Conservation (phyloP, 2,888 invertebrate species). For the Ophraella communa region DNA sequence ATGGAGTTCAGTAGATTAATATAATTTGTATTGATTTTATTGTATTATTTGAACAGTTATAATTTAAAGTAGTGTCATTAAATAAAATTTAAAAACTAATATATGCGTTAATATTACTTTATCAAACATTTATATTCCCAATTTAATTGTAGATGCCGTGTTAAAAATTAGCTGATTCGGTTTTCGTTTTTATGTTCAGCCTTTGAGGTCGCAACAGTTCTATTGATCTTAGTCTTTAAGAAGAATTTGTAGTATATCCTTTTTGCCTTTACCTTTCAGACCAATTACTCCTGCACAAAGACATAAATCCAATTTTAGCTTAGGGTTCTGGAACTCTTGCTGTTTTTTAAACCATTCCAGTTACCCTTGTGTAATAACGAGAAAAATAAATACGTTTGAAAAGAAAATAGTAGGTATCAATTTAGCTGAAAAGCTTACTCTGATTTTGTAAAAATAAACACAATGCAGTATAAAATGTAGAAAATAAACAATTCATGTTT, state of each 20-base stretch:
- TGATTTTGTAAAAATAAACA: too few species aligned
- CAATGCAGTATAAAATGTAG: too few species aligned
- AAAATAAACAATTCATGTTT: too few species aligned
- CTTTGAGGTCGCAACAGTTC: neutral
- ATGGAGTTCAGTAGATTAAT: too few species aligned
- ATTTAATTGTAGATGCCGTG: too few species aligned
- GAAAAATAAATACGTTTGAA: neutral
- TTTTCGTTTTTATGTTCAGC: neutral
- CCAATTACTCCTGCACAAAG: conserved; percentile 8
- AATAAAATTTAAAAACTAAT: too few species aligned
- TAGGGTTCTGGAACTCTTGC: neutral
- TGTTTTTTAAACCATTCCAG: neutral
- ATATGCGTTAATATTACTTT: too few species aligned
- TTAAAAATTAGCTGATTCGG: conserved; percentile 2
- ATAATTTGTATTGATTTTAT: too few species aligned
- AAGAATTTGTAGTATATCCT: neutral
- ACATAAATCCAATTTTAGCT: conserved; percentile 11
- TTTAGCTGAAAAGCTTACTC: too few species aligned
- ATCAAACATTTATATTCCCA: too few species aligned
- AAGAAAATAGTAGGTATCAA: neutral
- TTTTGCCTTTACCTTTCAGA: conserved; percentile 6
- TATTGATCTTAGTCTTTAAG: conserved; percentile 10
- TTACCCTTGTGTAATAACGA: neutral
- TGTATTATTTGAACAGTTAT: too few species aligned
- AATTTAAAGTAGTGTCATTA: too few species aligned